Evolutionary conservation across 2,113 vertebrate species (phyloP).

Genomic region (Brachirus orientalis): DNA sequence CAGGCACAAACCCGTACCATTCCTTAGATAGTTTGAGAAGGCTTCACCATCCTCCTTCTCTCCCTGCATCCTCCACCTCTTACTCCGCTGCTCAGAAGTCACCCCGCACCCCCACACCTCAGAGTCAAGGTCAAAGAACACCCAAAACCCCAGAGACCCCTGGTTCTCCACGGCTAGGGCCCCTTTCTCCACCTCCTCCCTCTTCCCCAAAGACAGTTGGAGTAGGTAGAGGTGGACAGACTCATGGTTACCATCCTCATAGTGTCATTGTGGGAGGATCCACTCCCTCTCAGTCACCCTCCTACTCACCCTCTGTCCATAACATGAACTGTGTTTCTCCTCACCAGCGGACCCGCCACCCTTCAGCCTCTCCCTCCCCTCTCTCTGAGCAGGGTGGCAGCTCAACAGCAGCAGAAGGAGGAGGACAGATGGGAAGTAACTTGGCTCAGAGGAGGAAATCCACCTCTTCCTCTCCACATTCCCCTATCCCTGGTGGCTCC

Average conservation of each 20-base stretch:
- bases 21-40: conserved; percentile 70
- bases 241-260: conserved; percentile 48
- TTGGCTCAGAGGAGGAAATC: conserved; percentile 70
- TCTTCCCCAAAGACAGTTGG: conserved; percentile 59
- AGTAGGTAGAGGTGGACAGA: conserved; percentile 61
- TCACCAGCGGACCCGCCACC: conserved; percentile 77
- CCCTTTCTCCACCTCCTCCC: conserved; percentile 60
- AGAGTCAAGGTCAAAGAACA: conserved; percentile 77
- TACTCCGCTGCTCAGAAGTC: conserved; percentile 73
- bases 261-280: conserved; percentile 60
- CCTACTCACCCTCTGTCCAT: conserved; percentile 73
- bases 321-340: conserved; percentile 76
- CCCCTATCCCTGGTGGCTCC: conserved; percentile 69
- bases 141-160: conserved; percentile 76
- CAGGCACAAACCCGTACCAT: conserved; percentile 62
- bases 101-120: conserved; percentile 66
- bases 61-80: conserved; percentile 51
- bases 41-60: conserved; percentile 66
- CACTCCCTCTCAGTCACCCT: conserved; percentile 55
- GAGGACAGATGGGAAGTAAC: conserved; percentile 62
- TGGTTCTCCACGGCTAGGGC: conserved; percentile 62
- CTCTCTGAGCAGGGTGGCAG: conserved; percentile 75
- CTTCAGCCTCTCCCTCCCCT: conserved; percentile 78
- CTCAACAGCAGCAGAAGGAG: conserved; percentile 49
- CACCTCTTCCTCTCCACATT: conserved; percentile 68